Percentiles rank a stretch among this genome's conserved stretches.
Evolutionary conservation across 1,140 invertebrate species (phyloP).

Genomic region (Dryas iulia): DNA sequence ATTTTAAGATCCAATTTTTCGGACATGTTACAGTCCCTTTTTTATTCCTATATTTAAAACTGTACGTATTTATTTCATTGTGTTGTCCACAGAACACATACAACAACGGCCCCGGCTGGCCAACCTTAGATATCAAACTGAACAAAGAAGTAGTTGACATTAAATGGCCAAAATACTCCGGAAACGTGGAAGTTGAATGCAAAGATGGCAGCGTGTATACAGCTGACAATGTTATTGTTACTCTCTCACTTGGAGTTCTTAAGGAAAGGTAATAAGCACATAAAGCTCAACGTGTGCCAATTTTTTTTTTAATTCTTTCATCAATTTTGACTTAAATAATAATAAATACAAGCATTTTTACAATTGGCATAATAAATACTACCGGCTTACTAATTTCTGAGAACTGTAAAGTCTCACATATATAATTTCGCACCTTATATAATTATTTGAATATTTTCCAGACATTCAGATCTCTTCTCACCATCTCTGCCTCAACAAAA

Average conservation of each 20-base stretch:
- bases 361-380: no score
- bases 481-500: constrained; percentile 46
- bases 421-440: no score
- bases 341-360: no score
- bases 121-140: constrained; percentile 27
- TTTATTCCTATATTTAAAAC: no score
- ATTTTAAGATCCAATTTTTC: no score
- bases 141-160: constrained; percentile 51
- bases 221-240: constrained; percentile 84
- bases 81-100: constrained; percentile 43
- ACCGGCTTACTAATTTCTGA: no score
- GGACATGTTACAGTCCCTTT: no score
- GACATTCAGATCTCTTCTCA: constrained; percentile 44
- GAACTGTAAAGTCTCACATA: no score
- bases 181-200: constrained; percentile 68
- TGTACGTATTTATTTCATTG: not conserved
- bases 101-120: constrained; percentile 41
- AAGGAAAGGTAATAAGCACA: constrained; percentile 79
- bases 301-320: no score
- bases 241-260: constrained; percentile 77
- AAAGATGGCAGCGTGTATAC: constrained; percentile 68
- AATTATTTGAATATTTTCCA: constrained; percentile 39
- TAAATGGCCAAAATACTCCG: constrained; percentile 38
- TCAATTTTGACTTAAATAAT: no score
- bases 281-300: no score